Base-by-base conservation (phyloP, 1,140 invertebrate genomes). In the Atta colombica region DNA sequence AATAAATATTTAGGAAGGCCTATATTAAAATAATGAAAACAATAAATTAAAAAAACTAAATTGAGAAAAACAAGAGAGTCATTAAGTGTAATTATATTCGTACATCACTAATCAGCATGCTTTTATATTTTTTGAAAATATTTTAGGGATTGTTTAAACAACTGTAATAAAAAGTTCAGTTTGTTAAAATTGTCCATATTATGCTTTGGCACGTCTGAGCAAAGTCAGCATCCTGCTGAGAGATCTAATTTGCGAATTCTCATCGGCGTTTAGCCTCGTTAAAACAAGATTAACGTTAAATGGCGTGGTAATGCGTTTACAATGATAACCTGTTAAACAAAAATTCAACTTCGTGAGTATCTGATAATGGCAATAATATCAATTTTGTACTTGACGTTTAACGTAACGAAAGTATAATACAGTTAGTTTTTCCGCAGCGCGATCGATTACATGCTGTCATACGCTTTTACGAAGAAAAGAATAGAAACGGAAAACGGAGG, bases 341-440 rank as follows among this genome's bases (percentile, higher is more conserved):
- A 45, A 71, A 81, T 81, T 58, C 5, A 53, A 71, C 58, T 31
- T 12, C 66, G 31, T 6, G 51, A 14, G 51, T 45, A 58, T 31
- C 31, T 58, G 66, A 81, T 69, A 71, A 69, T n/a, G 74, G 58
- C 21, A 80, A 69, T 21, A 5, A 68, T 69, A 65, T 66, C 39
- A 55, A 55, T 53, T 69, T 8, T 7, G 14, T 63, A 16, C 49
- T 58, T 16, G 16, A 39, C n/a, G 31, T 53, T 2, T 25, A 10
- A 12, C 28, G 31, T 16, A 53, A 66, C 6, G 21, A 72, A 61
- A 72, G 55, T 82, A 35, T 35, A 72, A 82, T 60, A 21, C 53
- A 72, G 1, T 49, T 31, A 61, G 25, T 82, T 58, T 72, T 74
- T 74, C 35, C 25, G 35, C 25, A 45, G 35, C 28, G 6, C 55